phyloP scores from a whole-genome alignment of 2,113 vertebrate species.

The Spizaetus ornatus region DNA sequence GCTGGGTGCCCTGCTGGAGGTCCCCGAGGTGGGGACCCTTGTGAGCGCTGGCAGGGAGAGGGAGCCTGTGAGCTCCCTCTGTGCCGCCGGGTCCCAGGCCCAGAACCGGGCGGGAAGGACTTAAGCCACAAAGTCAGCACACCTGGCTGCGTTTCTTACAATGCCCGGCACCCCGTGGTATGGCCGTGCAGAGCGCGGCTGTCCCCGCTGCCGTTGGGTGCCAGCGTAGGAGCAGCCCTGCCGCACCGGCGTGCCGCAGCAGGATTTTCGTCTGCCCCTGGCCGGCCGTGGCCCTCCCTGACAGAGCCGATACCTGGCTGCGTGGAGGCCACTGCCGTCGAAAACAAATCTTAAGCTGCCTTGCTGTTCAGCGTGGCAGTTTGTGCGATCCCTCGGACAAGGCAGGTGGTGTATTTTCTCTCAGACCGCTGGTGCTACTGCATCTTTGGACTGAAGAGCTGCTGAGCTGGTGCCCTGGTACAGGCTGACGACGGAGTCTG shows the following conservation, averaged over 20 bases:
- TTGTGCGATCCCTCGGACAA: neutral
- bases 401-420: neutral
- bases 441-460: neutral
- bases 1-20: neutral
- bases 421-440: neutral
- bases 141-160: fast-evolving
- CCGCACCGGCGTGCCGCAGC: neutral
- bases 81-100: neutral
- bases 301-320: neutral
- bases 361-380: neutral
- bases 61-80: neutral
- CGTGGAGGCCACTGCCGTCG: neutral
- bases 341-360: neutral
- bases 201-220: neutral
- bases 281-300: neutral
- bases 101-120: neutral
- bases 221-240: neutral
- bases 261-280: neutral
- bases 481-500: neutral
- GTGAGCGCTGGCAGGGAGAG: neutral
- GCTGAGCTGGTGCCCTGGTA: neutral
- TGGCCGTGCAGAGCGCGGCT: fast-evolving
- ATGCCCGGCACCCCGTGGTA: neutral
- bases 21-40: too few relatives aligned
- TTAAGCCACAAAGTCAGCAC: fast-evolving